Conservation (phyloP, 2,797 vertebrate species). For the Salmo trutta region DNA sequence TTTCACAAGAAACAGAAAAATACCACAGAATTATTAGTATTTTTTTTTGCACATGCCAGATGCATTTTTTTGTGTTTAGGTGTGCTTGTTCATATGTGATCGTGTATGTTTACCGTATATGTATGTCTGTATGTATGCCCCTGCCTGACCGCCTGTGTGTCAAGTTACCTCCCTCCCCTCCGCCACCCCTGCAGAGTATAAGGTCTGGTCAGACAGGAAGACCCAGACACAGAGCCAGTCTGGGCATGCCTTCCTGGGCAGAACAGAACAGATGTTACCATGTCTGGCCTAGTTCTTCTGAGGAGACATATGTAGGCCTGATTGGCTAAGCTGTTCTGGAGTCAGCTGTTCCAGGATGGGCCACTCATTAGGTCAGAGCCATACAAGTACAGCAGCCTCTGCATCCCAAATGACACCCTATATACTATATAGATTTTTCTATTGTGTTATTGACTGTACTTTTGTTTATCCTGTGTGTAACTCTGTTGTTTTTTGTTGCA, state of each 20-base stretch:
- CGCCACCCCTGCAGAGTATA: constrained; percentile 61
- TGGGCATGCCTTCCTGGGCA: constrained; percentile 39
- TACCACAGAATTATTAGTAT: constrained; percentile 39
- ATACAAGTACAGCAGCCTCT: constrained; percentile 22
- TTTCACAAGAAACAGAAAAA: constrained; percentile 60
- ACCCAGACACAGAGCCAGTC: constrained; percentile 44
- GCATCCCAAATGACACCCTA: neutral
- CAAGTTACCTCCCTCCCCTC: constrained; percentile 47
- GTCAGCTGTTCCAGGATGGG: constrained; percentile 48
- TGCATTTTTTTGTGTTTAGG: neutral
- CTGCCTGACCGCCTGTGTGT: neutral
- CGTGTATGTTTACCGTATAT: constrained; percentile 19
- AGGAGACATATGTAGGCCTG: constrained; percentile 58
- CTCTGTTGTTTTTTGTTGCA: too few relatives aligned
- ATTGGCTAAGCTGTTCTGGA: constrained; percentile 67
- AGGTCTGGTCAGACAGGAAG: constrained; percentile 57
- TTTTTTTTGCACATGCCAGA: constrained; percentile 35
- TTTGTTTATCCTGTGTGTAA: too few relatives aligned
- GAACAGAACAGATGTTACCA: constrained; percentile 73
- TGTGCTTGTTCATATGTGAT: constrained; percentile 17
- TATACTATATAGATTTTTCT: too few relatives aligned
- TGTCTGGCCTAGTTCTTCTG: constrained; percentile 60
- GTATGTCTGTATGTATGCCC: constrained; percentile 7
- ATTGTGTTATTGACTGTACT: too few relatives aligned
- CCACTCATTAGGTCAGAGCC: constrained; percentile 53